Base-by-base conservation (phyloP, 2,113 vertebrate genomes). In the Mustela nigripes region DNA sequence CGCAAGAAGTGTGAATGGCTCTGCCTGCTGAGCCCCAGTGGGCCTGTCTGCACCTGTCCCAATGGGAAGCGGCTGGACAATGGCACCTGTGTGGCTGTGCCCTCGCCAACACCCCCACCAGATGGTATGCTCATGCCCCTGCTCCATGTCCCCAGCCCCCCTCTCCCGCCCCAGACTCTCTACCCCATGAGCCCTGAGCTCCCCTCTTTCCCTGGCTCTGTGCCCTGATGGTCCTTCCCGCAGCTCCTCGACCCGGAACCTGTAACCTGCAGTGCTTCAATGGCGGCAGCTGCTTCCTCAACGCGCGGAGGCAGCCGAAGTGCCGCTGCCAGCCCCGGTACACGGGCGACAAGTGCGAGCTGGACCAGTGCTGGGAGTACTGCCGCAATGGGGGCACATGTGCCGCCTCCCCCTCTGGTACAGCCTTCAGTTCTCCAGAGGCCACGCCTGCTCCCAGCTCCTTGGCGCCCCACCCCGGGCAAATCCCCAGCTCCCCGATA, bases 1-100 rank as follows among this genome's bases (percentile, higher is more conserved):
- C 99, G 99, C 74, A 99, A 99, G 98, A 99, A 99, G 88, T 99
- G 99, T 1, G 99, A 99, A 97, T 99, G 99, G 99, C 99, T 99
- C 74, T 99, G 99, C 98, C 99, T 99, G 91, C 99, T 99, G 67
- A 99, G 99, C 97, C 99, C 99, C 98, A 99, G 99, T 0, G 99
- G 99, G 67, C 99, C 99, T 0, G 99, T 99, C 97, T 99, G 99
- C 91, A 99, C 99, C 95, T 99, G 99, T 97, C 99, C 99, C 88
- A 99, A 99, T 0, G 99, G 99, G 93, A 99, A 99, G 19, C 98
- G 99, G 48, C 99, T 99, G 80, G 99, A 99, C 98, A 99, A 99
- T 0, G 99, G 99, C 95, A 99, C 99, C 11, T 99, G 99, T 48
- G 99, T 99, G 89, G 98, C 99, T 62, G 97, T 99, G 0, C 98